Evolutionary conservation across 2,888 invertebrate genomes (phyloP).

Genomic region (Mesoligia furuncula): DNA sequence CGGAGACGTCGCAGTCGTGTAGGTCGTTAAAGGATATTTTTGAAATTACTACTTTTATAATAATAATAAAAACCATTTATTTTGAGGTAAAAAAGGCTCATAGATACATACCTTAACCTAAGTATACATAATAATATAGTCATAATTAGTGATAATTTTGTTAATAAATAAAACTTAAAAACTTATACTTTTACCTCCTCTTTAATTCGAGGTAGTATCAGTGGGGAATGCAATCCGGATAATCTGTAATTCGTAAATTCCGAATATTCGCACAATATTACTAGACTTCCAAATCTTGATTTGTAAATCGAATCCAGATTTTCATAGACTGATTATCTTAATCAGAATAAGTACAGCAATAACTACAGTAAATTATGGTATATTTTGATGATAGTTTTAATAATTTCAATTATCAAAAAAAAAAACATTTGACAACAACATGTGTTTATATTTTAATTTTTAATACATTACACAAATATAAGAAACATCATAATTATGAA

Average conservation of each 20-base stretch:
- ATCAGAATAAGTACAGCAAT: neutral
- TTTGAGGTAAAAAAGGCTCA: too few species aligned
- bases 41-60: neutral
- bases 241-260: neutral
- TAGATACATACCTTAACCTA: too few species aligned
- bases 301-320: neutral
- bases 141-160: too few species aligned
- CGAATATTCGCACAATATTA: neutral
- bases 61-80: too few species aligned
- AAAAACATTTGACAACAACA: fast-evolving
- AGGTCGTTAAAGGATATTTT: neutral
- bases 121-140: too few species aligned
- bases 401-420: neutral
- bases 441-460: neutral
- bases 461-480: neutral
- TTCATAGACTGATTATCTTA: neutral
- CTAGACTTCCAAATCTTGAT: neutral
- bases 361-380: neutral
- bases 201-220: neutral
- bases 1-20: neutral
- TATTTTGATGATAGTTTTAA: neutral
- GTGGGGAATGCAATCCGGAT: neutral
- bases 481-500: neutral
- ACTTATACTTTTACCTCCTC: neutral
- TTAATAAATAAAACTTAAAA: too few species aligned